Base-by-base conservation (phyloP, 2,888 invertebrate species). In the Cactoblastis cactorum region DNA sequence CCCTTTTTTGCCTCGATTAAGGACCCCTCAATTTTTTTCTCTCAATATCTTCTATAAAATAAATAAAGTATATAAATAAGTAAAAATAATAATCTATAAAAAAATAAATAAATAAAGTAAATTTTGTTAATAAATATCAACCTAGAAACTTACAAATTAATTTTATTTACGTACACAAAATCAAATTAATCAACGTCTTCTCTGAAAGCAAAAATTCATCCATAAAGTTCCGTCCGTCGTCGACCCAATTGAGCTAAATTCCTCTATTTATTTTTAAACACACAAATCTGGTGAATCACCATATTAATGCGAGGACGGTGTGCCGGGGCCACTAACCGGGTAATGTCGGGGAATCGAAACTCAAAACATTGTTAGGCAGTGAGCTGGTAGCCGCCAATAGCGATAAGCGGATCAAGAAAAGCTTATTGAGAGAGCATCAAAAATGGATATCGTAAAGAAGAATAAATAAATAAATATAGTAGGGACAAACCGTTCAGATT, bases 251-350 rank as follows among this genome's bases (percentile, higher is more conserved):
- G 54, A 52, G 52, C 50, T 51, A 47, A 55, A 62, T 57, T 55
- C 59, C 53, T 43, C 49, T 54, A 52, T 61, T 60, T 65, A 65
- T 63, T 60, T 62, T 55, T 15, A 58, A 53, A 54, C 51, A 53
- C 45, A 50, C 52, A 66, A 66, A 63, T 59, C 57, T 43, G 49
- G 52, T 71, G 72, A 71, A 54, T 71, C 70, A 71, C 55, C 50
- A 52, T 56, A 53, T 62, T 56, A 57, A 54, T 60, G 59, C 54
- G 49, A 51, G 47, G 53, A 53, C 55, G 49, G 55, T 50, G 33
- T 18, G 45, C 47, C 50, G 57, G 53, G 55, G 54, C 60, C 61
- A 64, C 43, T 60, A 63, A 51, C 64, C 65, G 57, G 52, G 57
- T 65, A 65, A 60, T 57, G 59, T 33, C 34, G 45, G 56, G 54